phyloP scores from a whole-genome alignment of 2,888 invertebrate genomes.

The Drosophila mercatorum region DNA sequence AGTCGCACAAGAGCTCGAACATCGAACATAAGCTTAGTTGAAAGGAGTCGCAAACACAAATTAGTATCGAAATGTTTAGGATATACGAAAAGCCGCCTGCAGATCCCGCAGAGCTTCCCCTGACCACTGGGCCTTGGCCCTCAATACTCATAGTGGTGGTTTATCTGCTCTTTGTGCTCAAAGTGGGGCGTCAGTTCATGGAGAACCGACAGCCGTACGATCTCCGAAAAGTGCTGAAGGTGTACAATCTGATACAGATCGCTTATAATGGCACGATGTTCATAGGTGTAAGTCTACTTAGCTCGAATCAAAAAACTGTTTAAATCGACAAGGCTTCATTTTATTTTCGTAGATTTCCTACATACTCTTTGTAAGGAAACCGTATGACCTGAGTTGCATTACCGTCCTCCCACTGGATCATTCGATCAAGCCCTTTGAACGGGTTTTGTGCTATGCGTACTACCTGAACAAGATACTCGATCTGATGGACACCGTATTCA shows the following conservation, averaged over 20 bases:
- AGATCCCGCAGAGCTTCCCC: conserved; percentile 43
- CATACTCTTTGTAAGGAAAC: rapidly evolving
- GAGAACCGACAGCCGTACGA: conserved; percentile 8
- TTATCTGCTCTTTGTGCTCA: conserved; percentile 28
- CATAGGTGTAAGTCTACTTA: not conserved
- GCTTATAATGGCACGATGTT: conserved; percentile 20
- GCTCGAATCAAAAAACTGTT: not conserved
- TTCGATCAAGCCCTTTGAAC: not conserved
- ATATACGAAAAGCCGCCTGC: conserved; percentile 37
- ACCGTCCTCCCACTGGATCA: conserved; percentile 1
- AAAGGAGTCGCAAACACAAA: not conserved
- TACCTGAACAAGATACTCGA: conserved; percentile 26
- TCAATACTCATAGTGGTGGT: not conserved
- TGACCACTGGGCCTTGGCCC: conserved; percentile 21
- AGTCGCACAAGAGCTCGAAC: conserved; percentile 7
- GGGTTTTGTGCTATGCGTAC: not conserved
- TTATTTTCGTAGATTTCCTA: not conserved
- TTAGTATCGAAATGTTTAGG: conserved; percentile 31
- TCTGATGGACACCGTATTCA: conserved; percentile 21
- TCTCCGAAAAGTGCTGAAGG: conserved; percentile 3
- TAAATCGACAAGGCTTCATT: no score
- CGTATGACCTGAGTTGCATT: not conserved
- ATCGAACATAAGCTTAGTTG: not conserved
- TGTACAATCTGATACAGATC: conserved; percentile 30
- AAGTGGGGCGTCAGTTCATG: conserved; percentile 28